These are phyloP conservation scores for Drosophila takahashii DNA, from an alignment of 1,140 invertebrate species.

Conservation along the genomic window DNA sequence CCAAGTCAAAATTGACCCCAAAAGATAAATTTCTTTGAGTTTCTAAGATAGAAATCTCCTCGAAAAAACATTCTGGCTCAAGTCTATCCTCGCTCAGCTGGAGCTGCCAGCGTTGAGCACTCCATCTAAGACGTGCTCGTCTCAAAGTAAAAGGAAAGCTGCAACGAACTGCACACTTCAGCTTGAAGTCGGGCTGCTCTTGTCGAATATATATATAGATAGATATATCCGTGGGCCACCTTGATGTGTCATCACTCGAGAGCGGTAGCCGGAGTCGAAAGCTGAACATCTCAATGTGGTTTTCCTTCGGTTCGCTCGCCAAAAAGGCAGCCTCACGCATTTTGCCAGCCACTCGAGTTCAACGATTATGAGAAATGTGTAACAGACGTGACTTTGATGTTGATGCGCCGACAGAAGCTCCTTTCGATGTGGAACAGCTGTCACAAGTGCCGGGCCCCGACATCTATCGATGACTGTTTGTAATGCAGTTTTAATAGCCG, in stretches of 20 bases:
- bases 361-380: conserved; percentile 63
- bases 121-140: conserved; percentile 20
- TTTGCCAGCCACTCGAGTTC: conserved; percentile 50
- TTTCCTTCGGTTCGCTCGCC: conserved; percentile 9
- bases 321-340: conserved; percentile 24
- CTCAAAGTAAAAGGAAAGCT: conserved; percentile 44
- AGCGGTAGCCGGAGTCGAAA: conserved; percentile 28
- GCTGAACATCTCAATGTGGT: conserved; percentile 53
- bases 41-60: background rate
- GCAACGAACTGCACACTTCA: conserved; percentile 10
- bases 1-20: background rate
- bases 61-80: background rate
- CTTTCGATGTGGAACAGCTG: conserved; percentile 59
- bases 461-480: conserved; percentile 46
- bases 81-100: background rate
- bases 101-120: conserved; percentile 27
- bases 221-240: conserved; percentile 39
- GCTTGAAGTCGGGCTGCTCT: background rate
- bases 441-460: conserved; percentile 37
- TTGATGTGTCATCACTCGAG: conserved; percentile 71
- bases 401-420: conserved; percentile 48
- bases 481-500: conserved; percentile 55
- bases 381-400: conserved; percentile 70
- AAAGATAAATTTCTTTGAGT: background rate
- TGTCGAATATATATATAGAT: background rate